phyloP scores from a whole-genome alignment of 1,140 invertebrate species.

The Drosophila eugracilis region DNA sequence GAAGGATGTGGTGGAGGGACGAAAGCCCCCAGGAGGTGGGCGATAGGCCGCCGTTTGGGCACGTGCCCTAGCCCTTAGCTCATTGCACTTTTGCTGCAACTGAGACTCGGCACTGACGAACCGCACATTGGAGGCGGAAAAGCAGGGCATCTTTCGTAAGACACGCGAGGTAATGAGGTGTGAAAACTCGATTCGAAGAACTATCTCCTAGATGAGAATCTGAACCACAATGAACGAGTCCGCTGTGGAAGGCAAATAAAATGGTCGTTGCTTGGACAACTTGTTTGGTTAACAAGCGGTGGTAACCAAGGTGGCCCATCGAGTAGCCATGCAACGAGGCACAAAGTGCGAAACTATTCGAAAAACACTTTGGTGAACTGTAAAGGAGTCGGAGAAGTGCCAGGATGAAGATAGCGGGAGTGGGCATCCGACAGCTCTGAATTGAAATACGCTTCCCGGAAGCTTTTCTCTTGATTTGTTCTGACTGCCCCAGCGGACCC shows the following conservation, averaged over 20 bases:
- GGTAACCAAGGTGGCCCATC: slow-evolving; percentile 56
- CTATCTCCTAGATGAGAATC: not conserved
- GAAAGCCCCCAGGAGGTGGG: slow-evolving; percentile 47
- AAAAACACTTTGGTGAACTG: slow-evolving; percentile 25
- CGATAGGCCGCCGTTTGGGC: slow-evolving; percentile 68
- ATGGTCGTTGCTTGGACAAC: slow-evolving; percentile 30
- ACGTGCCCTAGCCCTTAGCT: slow-evolving; percentile 56
- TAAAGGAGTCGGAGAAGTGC: not conserved
- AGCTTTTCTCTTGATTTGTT: slow-evolving; percentile 17
- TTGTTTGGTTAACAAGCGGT: slow-evolving; percentile 60
- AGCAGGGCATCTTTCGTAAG: slow-evolving; percentile 66
- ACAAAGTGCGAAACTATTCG: slow-evolving; percentile 35
- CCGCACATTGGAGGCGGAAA: slow-evolving; percentile 75
- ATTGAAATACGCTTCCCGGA: slow-evolving; percentile 32
- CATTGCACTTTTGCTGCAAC: slow-evolving; percentile 48
- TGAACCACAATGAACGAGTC: not conserved
- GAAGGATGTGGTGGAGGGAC: slow-evolving; percentile 36
- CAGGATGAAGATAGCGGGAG: not conserved
- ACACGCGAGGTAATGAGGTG: slow-evolving; percentile 5
- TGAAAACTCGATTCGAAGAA: not conserved
- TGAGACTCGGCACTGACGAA: slow-evolving; percentile 67
- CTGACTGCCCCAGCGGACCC: slow-evolving; percentile 1
- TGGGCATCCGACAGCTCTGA: slow-evolving; percentile 29
- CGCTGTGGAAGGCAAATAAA: not conserved
- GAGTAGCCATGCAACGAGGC: slow-evolving; percentile 43